These are phyloP conservation scores for Oscheius sp. DNA, from an alignment of 2,888 invertebrate genomes.

Conservation along the genomic window DNA sequence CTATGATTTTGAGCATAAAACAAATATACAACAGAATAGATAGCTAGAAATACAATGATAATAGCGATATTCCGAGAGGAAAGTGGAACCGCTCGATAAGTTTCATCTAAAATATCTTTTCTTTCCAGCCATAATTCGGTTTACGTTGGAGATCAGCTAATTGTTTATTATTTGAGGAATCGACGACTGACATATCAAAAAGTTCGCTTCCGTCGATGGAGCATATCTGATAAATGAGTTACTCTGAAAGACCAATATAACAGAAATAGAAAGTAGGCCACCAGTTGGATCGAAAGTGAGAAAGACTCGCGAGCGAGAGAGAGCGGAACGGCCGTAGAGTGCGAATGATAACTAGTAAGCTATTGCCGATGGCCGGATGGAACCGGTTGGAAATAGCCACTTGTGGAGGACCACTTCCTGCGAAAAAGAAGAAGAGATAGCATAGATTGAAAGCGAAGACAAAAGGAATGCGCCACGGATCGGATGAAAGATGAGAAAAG, in stretches of 20 bases:
- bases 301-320: neutral
- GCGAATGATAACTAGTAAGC: slow-evolving; percentile 26
- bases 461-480: neutral
- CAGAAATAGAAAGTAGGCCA: neutral
- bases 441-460: neutral
- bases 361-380: neutral
- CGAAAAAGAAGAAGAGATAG: neutral
- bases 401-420: neutral
- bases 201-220: neutral
- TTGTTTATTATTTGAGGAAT: neutral
- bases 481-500: slow-evolving; percentile 1
- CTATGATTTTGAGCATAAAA: slow-evolving; percentile 52
- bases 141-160: neutral
- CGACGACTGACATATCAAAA: slow-evolving; percentile 16
- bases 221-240: neutral
- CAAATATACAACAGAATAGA: slow-evolving; percentile 49
- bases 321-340: slow-evolving; percentile 10
- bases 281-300: neutral
- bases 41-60: slow-evolving; percentile 35
- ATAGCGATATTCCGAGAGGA: slow-evolving; percentile 40
- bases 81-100: slow-evolving; percentile 45
- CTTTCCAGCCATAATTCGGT: neutral
- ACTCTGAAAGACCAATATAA: neutral
- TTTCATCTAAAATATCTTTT: neutral
- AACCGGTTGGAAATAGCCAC: slow-evolving; percentile 17